A percentile compares a stretch with the other conserved stretches of the same genome.
These are phyloP conservation scores for Antennarius maculatus DNA, from an alignment of 2,797 vertebrate species.

Conservation along the genomic window DNA sequence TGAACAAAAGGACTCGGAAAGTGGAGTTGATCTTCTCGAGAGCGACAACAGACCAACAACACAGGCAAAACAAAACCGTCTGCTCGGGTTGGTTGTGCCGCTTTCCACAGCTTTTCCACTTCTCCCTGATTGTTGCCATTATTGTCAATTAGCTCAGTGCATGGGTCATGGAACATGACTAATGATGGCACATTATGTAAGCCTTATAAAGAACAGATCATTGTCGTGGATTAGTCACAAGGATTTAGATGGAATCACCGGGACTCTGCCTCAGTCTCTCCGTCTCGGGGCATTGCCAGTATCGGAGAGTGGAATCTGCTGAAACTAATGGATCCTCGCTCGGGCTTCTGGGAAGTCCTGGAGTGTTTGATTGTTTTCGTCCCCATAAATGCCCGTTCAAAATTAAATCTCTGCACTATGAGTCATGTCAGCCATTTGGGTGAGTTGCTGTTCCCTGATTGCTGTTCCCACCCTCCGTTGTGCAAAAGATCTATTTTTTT, in stretches of 20 bases:
- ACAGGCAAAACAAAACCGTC: conserved; percentile 61
- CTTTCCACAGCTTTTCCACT: conserved; percentile 63
- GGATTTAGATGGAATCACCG: conserved; percentile 33
- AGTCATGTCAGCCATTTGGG: conserved; percentile 47
- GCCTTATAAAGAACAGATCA: conserved; percentile 64
- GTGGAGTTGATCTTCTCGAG: neutral
- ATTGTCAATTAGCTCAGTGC: conserved; percentile 70
- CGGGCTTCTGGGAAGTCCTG: conserved; percentile 61
- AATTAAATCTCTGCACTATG: conserved; percentile 49
- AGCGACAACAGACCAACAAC: conserved; percentile 31
- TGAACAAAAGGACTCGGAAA: conserved; percentile 22
- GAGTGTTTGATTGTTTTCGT: conserved; percentile 48
- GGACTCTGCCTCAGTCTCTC: conserved; percentile 18
- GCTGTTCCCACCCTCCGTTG: conserved; percentile 7
- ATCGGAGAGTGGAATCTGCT: conserved; percentile 59
- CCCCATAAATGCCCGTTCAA: conserved; percentile 42
- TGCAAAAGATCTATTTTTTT: conserved; percentile 40
- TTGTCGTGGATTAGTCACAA: conserved; percentile 64
- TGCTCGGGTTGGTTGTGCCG: conserved; percentile 40
- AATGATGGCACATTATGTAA: conserved; percentile 63
- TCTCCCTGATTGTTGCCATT: conserved; percentile 64
- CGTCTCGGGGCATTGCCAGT: conserved; percentile 51
- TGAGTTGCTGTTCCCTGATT: conserved; percentile 41
- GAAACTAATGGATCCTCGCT: conserved; percentile 58
- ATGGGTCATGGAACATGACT: conserved; percentile 67